Conservation (phyloP, 92 coral and sea anemone species). For the Heteractis magnifica region DNA sequence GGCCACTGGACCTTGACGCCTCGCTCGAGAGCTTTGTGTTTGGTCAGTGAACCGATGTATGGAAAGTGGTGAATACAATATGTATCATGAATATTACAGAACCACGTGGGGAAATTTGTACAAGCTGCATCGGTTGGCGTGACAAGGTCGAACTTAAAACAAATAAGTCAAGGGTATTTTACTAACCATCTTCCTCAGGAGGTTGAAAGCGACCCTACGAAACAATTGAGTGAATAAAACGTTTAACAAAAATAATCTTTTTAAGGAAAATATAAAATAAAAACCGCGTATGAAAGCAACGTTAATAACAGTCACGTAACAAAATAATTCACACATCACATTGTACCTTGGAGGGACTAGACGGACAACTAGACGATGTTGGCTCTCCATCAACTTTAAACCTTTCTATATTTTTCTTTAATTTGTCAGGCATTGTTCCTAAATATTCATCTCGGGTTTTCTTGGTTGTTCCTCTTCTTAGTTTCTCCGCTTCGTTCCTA, state of each 20-base stretch:
- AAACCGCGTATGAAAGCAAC: not conserved
- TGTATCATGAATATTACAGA: too few species aligned
- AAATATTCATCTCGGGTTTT: constrained; percentile 73
- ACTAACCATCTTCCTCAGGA: constrained; percentile 46
- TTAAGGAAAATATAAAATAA: constrained; percentile 2
- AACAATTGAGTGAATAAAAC: not conserved
- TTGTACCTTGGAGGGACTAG: constrained; percentile 33
- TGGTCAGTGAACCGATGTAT: too few species aligned
- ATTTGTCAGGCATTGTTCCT: constrained; percentile 70
- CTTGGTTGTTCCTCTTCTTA: constrained; percentile 60
- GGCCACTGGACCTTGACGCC: too few species aligned
- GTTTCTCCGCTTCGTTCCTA: constrained; percentile 47
- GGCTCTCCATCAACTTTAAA: constrained; percentile 57
- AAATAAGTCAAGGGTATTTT: not conserved
- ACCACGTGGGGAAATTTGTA: too few species aligned
- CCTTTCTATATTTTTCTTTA: constrained; percentile 71
- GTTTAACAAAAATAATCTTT: not conserved
- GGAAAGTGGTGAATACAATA: too few species aligned
- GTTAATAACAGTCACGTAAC: not conserved
- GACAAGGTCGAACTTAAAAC: not conserved
- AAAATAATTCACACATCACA: not conserved
- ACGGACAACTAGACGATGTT: constrained; percentile 30
- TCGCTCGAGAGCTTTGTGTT: too few species aligned
- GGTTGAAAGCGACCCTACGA: constrained; percentile 18
- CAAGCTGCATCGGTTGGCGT: too few species aligned